Conservation (phyloP, 1,140 invertebrate genomes). For the Diprion similis region DNA sequence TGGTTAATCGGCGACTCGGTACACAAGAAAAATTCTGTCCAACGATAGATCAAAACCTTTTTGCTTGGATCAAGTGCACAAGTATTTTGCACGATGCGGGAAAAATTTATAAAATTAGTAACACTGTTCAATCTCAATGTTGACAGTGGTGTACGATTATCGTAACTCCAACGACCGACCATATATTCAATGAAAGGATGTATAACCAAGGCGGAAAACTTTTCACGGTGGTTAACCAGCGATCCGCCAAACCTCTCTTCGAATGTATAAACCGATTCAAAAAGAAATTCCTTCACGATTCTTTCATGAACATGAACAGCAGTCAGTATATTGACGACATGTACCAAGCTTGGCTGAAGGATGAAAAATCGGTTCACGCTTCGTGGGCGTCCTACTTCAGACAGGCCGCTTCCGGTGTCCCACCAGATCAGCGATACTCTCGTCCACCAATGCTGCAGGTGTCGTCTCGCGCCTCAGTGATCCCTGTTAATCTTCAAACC, state of each 20-base stretch:
- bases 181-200: too few relatives aligned
- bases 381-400: slow-evolving; percentile 60
- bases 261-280: neutral
- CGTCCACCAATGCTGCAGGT: slow-evolving; percentile 48
- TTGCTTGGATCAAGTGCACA: too few relatives aligned
- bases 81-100: too few relatives aligned
- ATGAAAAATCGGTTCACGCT: slow-evolving; percentile 36
- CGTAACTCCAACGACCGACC: too few relatives aligned
- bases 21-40: too few relatives aligned
- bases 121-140: too few relatives aligned
- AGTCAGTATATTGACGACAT: slow-evolving; percentile 44
- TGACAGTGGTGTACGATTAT: too few relatives aligned
- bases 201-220: too few relatives aligned
- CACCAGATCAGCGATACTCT: slow-evolving; percentile 52
- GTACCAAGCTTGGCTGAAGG: slow-evolving; percentile 37
- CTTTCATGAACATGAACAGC: slow-evolving; percentile 35
- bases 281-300: slow-evolving; percentile 8
- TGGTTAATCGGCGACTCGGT: too few relatives aligned
- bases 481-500: neutral
- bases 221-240: too few relatives aligned
- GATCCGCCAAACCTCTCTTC: neutral
- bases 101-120: too few relatives aligned
- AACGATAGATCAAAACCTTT: too few relatives aligned
- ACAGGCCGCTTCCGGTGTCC: slow-evolving; percentile 44
- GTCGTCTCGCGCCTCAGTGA: slow-evolving; percentile 30